Evolutionary conservation across 2,113 vertebrate species (phyloP).

Genomic region (Xyrauchen texanus): DNA sequence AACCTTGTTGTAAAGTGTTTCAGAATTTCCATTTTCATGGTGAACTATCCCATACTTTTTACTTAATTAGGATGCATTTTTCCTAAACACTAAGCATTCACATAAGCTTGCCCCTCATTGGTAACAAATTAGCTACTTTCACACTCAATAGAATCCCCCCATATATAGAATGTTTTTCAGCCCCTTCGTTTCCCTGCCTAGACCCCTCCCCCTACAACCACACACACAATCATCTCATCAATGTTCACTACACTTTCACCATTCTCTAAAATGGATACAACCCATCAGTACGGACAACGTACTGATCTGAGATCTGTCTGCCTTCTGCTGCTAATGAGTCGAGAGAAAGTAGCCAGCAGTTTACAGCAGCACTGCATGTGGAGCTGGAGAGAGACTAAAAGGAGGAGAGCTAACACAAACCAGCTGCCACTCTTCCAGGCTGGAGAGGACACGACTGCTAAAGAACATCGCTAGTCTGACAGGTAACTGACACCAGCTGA

Average conservation of each 20-base stretch:
- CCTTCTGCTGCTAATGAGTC: neutral
- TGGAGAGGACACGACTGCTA: slow-evolving; percentile 59
- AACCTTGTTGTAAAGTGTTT: too few relatives aligned
- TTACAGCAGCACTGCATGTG: slow-evolving; percentile 11
- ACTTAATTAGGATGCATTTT: too few relatives aligned
- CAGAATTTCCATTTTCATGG: too few relatives aligned
- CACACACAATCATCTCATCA: slow-evolving; percentile 7
- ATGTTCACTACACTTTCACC: slow-evolving; percentile 9
- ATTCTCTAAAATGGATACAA: slow-evolving; percentile 32
- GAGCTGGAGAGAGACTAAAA: slow-evolving; percentile 39
- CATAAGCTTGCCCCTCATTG: neutral
- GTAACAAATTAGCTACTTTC: neutral
- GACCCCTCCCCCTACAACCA: slow-evolving; percentile 30
- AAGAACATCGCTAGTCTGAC: slow-evolving; percentile 48
- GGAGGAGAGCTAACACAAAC: slow-evolving; percentile 64
- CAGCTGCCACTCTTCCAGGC: slow-evolving; percentile 72
- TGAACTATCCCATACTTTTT: too few relatives aligned
- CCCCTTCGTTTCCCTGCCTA: slow-evolving; percentile 7
- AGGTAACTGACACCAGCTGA: slow-evolving; percentile 34
- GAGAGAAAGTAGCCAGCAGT: slow-evolving; percentile 40
- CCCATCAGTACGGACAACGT: slow-evolving; percentile 8
- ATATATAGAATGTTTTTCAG: neutral
- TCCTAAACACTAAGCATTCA: neutral
- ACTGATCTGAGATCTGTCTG: neutral
- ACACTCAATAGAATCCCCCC: neutral